Evolutionary conservation across 2,797 vertebrate genomes (phyloP), one percentile per base, ranked within the genome.

Genomic region (Centropyge bicolor): DNA sequence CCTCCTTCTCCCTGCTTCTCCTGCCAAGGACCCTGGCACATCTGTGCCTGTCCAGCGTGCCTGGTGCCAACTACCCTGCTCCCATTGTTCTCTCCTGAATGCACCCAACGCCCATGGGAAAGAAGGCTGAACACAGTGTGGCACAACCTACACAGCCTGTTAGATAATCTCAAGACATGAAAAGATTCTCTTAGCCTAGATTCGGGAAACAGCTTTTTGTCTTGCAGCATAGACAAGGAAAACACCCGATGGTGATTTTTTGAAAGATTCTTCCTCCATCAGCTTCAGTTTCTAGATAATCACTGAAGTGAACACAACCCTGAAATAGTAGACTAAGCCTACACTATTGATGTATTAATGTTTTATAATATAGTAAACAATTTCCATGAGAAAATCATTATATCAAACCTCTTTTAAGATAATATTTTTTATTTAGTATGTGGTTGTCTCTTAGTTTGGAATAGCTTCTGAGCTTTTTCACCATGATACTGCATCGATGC

Each of bases 11-110:
- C 35, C 52, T 60, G 64, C 65, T 41, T 69, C 55, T 41, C 67
- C 84, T 86, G 91, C 91, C 93, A 93, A 86, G 77, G 74, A 49
- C 62, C 83, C 83, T 86, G 89, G 84, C 90, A 92, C 92, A 94
- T 91, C 90, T 92, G 93, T 88, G 88, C 63, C 81, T 64, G 80
- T 90, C 86, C 86, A 76, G 84, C 51, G 5, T 85, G 74, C 38
- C 78, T 59, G 38, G 79, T 91, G 89, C 90, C 89, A 92, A 49
- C 76, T 69, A 72, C 76, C 79, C 88, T 61, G 72, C 59, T 82
- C 19, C 67, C 68, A 91, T 94, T 93, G 86, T 90, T 93, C 80
- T 89, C 84, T 76, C 75, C 69, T 91, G 90, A 91, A 91, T 93
- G 87, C 87, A 86, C 80, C 88, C 75, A 88, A 62, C 54, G 71